phyloP scores from a whole-genome alignment of 2,888 invertebrate species.

The Patella caerulea region DNA sequence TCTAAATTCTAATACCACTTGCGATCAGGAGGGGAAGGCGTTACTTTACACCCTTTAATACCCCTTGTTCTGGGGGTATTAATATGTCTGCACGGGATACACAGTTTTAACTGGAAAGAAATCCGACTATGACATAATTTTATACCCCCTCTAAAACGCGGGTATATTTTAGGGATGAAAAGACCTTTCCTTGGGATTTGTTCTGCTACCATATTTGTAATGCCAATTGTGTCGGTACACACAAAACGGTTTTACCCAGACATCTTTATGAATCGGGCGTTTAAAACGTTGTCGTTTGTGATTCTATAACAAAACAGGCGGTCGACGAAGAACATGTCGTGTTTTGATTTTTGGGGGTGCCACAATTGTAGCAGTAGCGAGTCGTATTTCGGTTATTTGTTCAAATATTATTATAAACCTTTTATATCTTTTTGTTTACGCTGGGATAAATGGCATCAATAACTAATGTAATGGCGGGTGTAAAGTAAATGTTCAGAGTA shows the following conservation, averaged over 20 bases:
- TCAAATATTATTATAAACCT: background rate
- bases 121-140: background rate
- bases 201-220: too few relatives aligned
- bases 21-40: background rate
- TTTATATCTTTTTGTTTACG: background rate
- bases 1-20: background rate
- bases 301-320: background rate
- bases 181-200: background rate
- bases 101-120: background rate
- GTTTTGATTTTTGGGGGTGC: background rate
- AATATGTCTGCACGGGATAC: background rate
- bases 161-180: background rate
- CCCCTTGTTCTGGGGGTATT: background rate
- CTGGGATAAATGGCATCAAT: background rate
- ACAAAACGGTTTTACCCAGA: too few relatives aligned
- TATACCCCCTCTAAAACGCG: background rate
- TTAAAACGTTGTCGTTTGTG: background rate
- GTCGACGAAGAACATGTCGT: background rate
- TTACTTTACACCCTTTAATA: background rate
- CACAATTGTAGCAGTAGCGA: background rate
- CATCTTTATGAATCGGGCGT: too few relatives aligned
- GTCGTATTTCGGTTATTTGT: background rate
- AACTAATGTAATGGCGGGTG: background rate
- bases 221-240: too few relatives aligned
- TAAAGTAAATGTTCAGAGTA: too few relatives aligned